Conservation (phyloP, 2,888 invertebrate species). For the Lasius platythorax region DNA sequence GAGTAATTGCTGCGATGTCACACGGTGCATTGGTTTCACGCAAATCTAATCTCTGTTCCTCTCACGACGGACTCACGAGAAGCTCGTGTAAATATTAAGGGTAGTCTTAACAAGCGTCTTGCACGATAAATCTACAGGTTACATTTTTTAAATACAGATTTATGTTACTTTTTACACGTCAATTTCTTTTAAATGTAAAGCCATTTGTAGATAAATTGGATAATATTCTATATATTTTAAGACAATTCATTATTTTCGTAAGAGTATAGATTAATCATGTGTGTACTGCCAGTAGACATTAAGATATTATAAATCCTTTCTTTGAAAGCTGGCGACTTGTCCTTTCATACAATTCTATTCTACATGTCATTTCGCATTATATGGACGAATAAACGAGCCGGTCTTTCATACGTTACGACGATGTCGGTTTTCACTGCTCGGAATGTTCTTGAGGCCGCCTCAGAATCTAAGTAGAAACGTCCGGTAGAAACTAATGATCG, state of each 20-base stretch:
- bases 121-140: background rate
- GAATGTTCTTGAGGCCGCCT: constrained; percentile 56
- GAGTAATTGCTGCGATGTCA: constrained; percentile 71
- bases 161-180: background rate
- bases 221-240: background rate
- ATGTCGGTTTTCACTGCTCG: constrained; percentile 62
- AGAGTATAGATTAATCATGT: background rate
- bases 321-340: constrained; percentile 31
- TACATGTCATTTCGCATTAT: constrained; percentile 34
- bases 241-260: constrained; percentile 13
- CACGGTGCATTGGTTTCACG: constrained; percentile 74
- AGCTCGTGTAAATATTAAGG: constrained; percentile 15
- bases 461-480: constrained; percentile 66
- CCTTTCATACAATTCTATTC: constrained; percentile 44
- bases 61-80: constrained; percentile 23
- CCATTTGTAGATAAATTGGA: background rate
- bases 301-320: constrained; percentile 23
- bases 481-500: constrained; percentile 71
- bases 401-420: constrained; percentile 54
- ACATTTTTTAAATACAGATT: background rate
- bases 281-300: background rate
- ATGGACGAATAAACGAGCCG: constrained; percentile 42
- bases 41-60: constrained; percentile 72
- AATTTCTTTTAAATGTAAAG: background rate
- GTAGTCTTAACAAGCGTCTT: background rate